Conservation (phyloP, 2,113 vertebrate species). For the Hippocampus zosterae region DNA sequence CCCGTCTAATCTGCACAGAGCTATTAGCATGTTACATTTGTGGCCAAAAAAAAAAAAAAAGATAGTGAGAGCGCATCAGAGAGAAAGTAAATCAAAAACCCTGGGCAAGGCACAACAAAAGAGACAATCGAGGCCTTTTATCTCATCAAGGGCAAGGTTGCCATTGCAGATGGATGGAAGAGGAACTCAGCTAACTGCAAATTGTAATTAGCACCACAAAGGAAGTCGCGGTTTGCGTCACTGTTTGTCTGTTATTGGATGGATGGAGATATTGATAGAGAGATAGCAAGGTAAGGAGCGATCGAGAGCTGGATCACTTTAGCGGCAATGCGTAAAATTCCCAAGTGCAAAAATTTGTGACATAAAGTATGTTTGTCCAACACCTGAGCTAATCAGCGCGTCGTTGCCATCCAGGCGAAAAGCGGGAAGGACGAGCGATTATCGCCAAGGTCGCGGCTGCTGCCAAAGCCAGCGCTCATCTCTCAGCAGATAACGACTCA, state of each 20-base stretch:
- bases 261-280: neutral
- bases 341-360: too few species aligned
- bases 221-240: neutral
- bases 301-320: too few species aligned
- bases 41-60: neutral
- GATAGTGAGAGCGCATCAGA: neutral
- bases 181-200: neutral
- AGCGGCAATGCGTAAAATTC: too few species aligned
- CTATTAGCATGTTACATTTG: neutral
- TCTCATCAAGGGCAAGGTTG: neutral
- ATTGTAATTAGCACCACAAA: neutral
- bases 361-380: too few species aligned
- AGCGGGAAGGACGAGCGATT: neutral
- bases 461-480: slow-evolving; percentile 9
- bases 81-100: neutral
- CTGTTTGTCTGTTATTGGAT: neutral
- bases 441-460: slow-evolving; percentile 20
- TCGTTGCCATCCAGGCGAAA: neutral
- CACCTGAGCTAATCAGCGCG: too few species aligned
- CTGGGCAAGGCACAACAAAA: neutral
- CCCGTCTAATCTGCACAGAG: slow-evolving; percentile 1
- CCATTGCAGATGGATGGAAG: neutral
- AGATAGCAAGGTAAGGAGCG: too few species aligned
- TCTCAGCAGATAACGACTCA: neutral
- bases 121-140: neutral